These are phyloP conservation scores for Homalodisca vitripennis DNA, from an alignment of 1,140 invertebrate species.

Conservation along the genomic window DNA sequence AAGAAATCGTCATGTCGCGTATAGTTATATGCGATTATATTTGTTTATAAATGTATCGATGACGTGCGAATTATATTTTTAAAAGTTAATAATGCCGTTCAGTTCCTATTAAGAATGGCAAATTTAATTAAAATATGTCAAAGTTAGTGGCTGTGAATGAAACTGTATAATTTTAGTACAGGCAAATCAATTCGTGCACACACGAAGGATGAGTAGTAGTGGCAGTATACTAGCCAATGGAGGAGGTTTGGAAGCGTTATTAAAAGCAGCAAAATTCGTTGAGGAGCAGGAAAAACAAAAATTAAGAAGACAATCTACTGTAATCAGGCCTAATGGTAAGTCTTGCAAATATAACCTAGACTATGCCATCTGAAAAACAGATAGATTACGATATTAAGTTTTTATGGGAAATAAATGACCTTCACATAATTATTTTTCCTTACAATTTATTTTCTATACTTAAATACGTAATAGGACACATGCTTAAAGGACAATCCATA, in stretches of 20 bases:
- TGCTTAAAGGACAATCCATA: too few species aligned
- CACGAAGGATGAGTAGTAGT: conserved; percentile 48
- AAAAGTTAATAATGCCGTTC: neutral
- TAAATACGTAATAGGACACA: too few species aligned
- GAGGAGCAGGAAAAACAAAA: conserved; percentile 28
- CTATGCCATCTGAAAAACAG: too few species aligned
- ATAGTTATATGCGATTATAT: neutral
- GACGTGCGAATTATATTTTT: neutral
- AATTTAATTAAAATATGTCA: neutral
- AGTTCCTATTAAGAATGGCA: neutral
- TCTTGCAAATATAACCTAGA: neutral
- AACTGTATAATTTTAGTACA: conserved; percentile 15
- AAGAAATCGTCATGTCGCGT: neutral
- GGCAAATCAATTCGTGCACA: conserved; percentile 33
- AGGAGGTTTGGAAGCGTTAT: conserved; percentile 27
- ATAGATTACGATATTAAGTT: too few species aligned
- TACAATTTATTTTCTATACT: too few species aligned
- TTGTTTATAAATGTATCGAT: neutral
- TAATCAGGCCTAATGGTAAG: neutral
- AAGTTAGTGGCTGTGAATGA: neutral
- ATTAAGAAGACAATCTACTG: neutral
- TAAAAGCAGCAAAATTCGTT: conserved; percentile 24
- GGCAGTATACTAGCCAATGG: conserved; percentile 42
- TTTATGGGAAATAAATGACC: too few species aligned
- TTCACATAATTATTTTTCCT: too few species aligned